Evolutionary conservation across 1,140 invertebrate genomes (phyloP).

Genomic region (Drosophila ogumai): DNA sequence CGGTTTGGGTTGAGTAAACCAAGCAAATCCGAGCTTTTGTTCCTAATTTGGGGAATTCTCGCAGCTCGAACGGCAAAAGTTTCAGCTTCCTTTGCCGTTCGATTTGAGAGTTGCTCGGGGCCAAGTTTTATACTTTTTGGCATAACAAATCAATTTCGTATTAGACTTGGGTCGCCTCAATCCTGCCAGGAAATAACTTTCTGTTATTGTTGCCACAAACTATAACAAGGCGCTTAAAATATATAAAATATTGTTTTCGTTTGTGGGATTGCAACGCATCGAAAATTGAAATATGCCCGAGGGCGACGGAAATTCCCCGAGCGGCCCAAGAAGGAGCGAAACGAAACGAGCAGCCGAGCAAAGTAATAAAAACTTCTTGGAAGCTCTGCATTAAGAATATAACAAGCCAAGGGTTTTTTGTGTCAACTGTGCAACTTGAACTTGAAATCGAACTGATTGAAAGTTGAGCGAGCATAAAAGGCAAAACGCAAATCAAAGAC

Average conservation of each 20-base stretch:
- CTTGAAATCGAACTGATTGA: constrained; percentile 69
- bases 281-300: constrained; percentile 68
- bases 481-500: constrained; percentile 63
- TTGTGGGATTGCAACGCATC: constrained; percentile 49
- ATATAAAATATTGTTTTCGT: constrained; percentile 50
- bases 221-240: constrained; percentile 73
- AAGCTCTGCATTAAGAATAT: constrained; percentile 58
- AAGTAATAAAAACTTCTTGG: constrained; percentile 49
- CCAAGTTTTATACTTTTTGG: constrained; percentile 54
- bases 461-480: constrained; percentile 51
- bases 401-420: constrained; percentile 50
- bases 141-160: constrained; percentile 72
- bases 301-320: constrained; percentile 44
- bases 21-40: constrained; percentile 44
- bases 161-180: constrained; percentile 47
- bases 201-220: constrained; percentile 67
- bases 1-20: constrained; percentile 21
- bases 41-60: constrained; percentile 53
- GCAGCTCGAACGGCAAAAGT: constrained; percentile 12
- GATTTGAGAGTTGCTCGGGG: constrained; percentile 37
- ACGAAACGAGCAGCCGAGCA: constrained; percentile 19
- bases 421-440: constrained; percentile 60
- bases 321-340: constrained; percentile 19
- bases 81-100: constrained; percentile 39
- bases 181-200: constrained; percentile 62